These are phyloP conservation scores for Dromius quadrimaculatus DNA, from an alignment of 2,888 invertebrate species.

Conservation along the genomic window DNA sequence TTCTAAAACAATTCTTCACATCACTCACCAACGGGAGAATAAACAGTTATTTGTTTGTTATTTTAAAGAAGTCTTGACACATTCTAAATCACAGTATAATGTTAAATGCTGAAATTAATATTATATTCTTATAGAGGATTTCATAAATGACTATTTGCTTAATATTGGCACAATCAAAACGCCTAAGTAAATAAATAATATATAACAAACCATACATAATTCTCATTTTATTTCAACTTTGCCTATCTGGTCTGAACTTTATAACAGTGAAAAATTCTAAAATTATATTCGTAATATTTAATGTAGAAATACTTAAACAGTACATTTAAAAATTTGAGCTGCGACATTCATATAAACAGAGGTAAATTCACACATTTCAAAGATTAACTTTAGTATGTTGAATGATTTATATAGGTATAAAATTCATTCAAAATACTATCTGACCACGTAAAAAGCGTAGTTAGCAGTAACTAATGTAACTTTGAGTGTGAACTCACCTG, in stretches of 20 bases:
- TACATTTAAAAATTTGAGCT: background rate
- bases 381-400: no score
- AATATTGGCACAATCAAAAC: slow-evolving; percentile 45
- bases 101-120: slow-evolving; percentile 43
- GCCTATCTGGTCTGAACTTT: background rate
- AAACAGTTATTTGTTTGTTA: slow-evolving; percentile 4
- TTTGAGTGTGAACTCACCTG: no score
- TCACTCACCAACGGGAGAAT: slow-evolving; percentile 4
- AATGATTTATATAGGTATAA: no score
- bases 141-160: slow-evolving; percentile 46
- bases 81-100: slow-evolving; percentile 50
- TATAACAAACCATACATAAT: slow-evolving; percentile 10
- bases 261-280: slow-evolving; percentile 15
- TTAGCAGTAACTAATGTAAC: no score
- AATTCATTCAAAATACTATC: no score
- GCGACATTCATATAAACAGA: background rate
- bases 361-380: no score
- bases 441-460: no score
- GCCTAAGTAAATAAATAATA: slow-evolving; percentile 47
- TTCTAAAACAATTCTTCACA: background rate
- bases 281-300: slow-evolving; percentile 13
- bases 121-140: slow-evolving; percentile 17
- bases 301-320: background rate
- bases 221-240: background rate
- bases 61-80: slow-evolving; percentile 38